These are phyloP conservation scores for Macropis europaea DNA, from an alignment of 2,888 invertebrate genomes.

Conservation along the genomic window DNA sequence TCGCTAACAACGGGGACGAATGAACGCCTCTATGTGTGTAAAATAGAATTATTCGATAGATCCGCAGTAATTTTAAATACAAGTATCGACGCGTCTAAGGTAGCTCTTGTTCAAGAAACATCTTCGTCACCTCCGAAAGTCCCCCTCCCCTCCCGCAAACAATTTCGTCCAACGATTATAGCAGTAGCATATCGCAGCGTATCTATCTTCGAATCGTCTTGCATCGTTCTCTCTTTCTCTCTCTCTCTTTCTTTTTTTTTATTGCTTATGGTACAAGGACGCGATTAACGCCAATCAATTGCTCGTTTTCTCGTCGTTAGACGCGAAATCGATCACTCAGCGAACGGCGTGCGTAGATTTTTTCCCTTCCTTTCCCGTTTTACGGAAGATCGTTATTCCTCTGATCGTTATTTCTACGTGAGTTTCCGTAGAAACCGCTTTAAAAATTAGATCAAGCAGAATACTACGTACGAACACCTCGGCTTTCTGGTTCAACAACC, in stretches of 20 bases:
- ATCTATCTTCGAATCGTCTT: slow-evolving; percentile 15
- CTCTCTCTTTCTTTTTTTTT: slow-evolving; percentile 10
- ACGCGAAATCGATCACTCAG: slow-evolving; percentile 1
- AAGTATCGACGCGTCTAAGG: slow-evolving; percentile 38
- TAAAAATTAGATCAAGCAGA: too few relatives aligned
- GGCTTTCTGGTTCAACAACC: too few relatives aligned
- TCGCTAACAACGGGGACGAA: slow-evolving; percentile 43
- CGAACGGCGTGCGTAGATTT: slow-evolving; percentile 2
- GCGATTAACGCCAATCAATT: slow-evolving; percentile 28
- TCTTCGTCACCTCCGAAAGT: slow-evolving; percentile 5
- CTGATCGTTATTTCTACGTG: too few relatives aligned
- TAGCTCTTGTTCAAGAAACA: neutral
- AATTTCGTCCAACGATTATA: slow-evolving; percentile 7
- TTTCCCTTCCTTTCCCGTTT: neutral
- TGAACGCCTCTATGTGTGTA: slow-evolving; percentile 41
- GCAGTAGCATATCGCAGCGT: slow-evolving; percentile 25
- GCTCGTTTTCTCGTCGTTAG: slow-evolving; percentile 8
- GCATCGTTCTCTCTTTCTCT: slow-evolving; percentile 17
- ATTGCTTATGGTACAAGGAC: slow-evolving; percentile 44
- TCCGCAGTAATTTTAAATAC: slow-evolving; percentile 43
- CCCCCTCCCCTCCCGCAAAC: neutral
- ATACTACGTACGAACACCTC: too few relatives aligned
- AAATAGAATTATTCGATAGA: slow-evolving; percentile 45
- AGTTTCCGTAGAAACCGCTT: too few relatives aligned
- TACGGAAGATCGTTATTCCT: neutral